Percentiles rank a stretch among this genome's conserved stretches.
These are phyloP conservation scores for Palloptera scutellata DNA, from an alignment of 2,888 invertebrate genomes.

Conservation along the genomic window DNA sequence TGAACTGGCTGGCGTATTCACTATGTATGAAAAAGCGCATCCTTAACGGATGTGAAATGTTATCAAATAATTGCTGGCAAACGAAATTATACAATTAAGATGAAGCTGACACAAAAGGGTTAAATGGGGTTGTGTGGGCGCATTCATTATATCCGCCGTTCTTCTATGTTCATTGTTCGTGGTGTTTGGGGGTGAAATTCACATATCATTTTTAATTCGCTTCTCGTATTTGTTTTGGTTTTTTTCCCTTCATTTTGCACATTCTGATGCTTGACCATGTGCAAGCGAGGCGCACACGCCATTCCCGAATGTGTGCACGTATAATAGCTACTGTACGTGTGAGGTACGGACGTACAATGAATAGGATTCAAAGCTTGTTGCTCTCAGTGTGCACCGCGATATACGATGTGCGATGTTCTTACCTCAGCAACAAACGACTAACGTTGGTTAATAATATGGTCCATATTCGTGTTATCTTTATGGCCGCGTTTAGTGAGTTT, in stretches of 20 bases:
- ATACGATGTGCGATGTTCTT: too few relatives aligned
- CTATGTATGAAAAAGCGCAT: too few relatives aligned
- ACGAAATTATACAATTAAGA: conserved; percentile 60
- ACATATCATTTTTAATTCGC: conserved; percentile 9
- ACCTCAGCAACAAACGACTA: too few relatives aligned
- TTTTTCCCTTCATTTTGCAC: conserved; percentile 21
- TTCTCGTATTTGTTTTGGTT: conserved; percentile 5
- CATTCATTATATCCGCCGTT: conserved; percentile 30
- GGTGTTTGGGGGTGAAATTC: background rate
- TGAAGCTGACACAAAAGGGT: conserved; percentile 39
- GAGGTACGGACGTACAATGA: too few relatives aligned
- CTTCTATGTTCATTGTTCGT: conserved; percentile 16
- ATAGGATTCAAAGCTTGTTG: too few relatives aligned
- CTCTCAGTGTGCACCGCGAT: too few relatives aligned
- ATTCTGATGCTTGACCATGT: conserved; percentile 26
- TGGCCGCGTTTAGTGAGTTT: conserved; percentile 57
- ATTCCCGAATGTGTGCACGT: background rate
- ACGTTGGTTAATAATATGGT: conserved; percentile 44
- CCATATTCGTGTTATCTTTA: conserved; percentile 60
- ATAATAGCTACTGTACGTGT: background rate
- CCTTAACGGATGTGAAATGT: conserved; percentile 47
- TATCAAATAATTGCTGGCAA: conserved; percentile 64
- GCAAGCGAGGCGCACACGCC: conserved; percentile 26
- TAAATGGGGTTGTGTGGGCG: conserved; percentile 37
- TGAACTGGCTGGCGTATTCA: too few relatives aligned